phyloP scores from a whole-genome alignment of 2,797 vertebrate genomes.

The Aldrovandia affinis region DNA sequence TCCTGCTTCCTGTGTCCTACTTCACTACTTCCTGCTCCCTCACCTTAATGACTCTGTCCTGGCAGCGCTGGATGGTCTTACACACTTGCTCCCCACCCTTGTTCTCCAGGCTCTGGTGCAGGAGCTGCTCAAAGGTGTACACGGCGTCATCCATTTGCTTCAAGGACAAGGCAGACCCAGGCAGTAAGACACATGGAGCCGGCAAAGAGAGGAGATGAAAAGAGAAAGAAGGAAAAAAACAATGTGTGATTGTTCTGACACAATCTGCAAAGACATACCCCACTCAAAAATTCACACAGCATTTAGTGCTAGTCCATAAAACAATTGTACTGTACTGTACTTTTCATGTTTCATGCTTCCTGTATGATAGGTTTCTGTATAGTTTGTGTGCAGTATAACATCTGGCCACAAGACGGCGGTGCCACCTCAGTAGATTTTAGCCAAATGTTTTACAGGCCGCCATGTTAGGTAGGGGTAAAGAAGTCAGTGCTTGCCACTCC shows the following conservation, averaged over 20 bases:
- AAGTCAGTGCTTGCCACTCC: too few relatives aligned
- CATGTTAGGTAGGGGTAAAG: neutral
- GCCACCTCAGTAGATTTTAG: conserved; percentile 26
- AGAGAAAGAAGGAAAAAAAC: neutral
- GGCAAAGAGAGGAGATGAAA: neutral
- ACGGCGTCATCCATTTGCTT: conserved; percentile 96
- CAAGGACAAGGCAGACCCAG: neutral
- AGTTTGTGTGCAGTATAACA: conserved; percentile 5
- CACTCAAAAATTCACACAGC: too few relatives aligned
- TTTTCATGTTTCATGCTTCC: neutral
- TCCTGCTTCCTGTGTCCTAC: neutral
- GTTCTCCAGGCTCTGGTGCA: conserved; percentile 84
- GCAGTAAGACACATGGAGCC: neutral
- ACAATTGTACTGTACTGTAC: neutral
- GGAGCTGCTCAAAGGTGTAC: conserved; percentile 92
- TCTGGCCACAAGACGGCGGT: conserved; percentile 60
- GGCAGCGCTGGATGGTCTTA: conserved; percentile 88
- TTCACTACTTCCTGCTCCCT: conserved; percentile 33
- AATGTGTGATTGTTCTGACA: neutral
- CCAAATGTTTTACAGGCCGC: neutral
- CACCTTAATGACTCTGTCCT: conserved; percentile 96
- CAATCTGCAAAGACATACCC: neutral
- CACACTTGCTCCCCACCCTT: conserved; percentile 81
- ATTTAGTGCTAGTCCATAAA: neutral
- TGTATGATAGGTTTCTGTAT: too few relatives aligned